Base-by-base conservation (phyloP, 2,113 vertebrate species). In the Sitta europaea region DNA sequence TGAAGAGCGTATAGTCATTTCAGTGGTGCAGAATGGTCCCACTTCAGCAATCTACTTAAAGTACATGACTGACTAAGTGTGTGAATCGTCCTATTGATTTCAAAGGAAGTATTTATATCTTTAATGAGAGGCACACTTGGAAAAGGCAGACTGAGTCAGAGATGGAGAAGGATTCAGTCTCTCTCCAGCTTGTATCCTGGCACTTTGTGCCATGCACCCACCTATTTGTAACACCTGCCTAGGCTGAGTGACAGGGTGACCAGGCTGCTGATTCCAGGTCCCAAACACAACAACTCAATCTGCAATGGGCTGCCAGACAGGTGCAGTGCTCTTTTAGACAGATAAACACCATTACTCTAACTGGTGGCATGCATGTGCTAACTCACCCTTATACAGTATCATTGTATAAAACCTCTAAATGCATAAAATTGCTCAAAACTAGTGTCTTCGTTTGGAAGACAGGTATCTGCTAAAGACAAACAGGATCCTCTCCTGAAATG, bases 1-100 rank as follows among this genome's bases (percentile, higher is more conserved):
- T 75, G 76, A 88, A 89, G 48, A 62, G 40, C 7, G 5, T 80
- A 53, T 43, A 80, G 72, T 77, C 79, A 71, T 92, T 92, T 89
- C 88, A 38, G 2, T 74, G 48, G 59, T 71, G 47, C 65, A 84
- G 57, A 96, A 62, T 67, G 55, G 75, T 94, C 91, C 88, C 92
- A 91, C 68, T 83, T 92, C 72, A 94, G 63, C 91, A 82, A 86
- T 92, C 73, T 88, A 22, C 73, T 63, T 89, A 75, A 75, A 94
- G 48, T 54, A 81, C 55, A 65, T 48, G 42, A 33, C 88, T 80
- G 78, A 86, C 62, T 84, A 86, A 91, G 47, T 43, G 35, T 1
- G 0, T 74, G 79, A 94, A 86, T 89, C 5, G 57, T 77, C 27
- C 33, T 33, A 55, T 55, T 89, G 79, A 80, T 83, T 90, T 94